Base-by-base conservation (phyloP, 2,797 vertebrate genomes). In the Cottoperca gobio region DNA sequence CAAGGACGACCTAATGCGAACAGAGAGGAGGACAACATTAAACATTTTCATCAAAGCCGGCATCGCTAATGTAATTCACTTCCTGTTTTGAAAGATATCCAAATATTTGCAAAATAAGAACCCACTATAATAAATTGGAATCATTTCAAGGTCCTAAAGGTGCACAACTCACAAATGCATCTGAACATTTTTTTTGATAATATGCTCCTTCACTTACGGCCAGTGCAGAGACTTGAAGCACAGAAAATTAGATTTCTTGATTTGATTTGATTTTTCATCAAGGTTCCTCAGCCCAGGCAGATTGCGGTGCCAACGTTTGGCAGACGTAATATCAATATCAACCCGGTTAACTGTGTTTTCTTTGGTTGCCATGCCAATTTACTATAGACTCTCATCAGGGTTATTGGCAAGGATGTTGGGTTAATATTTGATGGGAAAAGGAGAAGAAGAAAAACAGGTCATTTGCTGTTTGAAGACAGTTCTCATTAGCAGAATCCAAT, bases 261-360 rank as follows among this genome's bases (percentile, higher is more conserved):
- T 85, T 90, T 82, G 46, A 84, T 88, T 84, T 89, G 80, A 84
- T 85, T 79, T 87, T 82, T 89, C 72, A 89, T 91, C 73, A 85
- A 70, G 72, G 75, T 76, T 87, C 70, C 55, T 53, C 81, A 52
- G 74, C 68, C 35, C 61, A 1, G 45, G 65, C 62, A 60, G 80
- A 85, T 79, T 80, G 81, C 57, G 2, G 64, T 50, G 60, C 83
- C 83, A 84, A 28, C 12, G 3, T 79, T 74, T 87, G 88, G 76
- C 84, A 79, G 82, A 75, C 43, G 54, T 19, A 75, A 89, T 65
- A 80, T 87, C 81, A 75, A 87, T 86, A 90, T 50, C 83, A 86
- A 82, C 85, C 78, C 48, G 48, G 90, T 90, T 89, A 79, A 66
- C 71, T 61, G 76, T 61, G 69, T 84, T 88, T 85, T 73, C 86